Base-by-base conservation (phyloP, 2,888 invertebrate species). In the Pelosia muscerda region DNA sequence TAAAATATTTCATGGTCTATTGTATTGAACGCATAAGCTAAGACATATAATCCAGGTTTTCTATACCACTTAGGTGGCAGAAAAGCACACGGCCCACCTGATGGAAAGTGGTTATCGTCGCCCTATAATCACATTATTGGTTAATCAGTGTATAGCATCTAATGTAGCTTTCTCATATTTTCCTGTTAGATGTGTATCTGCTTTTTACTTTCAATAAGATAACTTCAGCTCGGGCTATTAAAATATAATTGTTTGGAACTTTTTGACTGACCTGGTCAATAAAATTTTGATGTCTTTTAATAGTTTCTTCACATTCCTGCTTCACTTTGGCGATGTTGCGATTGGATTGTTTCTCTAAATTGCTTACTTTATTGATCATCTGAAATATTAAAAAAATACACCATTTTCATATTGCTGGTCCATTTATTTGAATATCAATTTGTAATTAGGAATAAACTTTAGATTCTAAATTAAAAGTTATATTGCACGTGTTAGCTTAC, bases 231-330 rank as follows among this genome's bases (percentile, higher is more conserved):
- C 0, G 15, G 42, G 42, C 6, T 19, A 42, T 42, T 19, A 19
- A 42, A 42, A 42, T 38, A 19, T 3, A 42, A 15, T 19, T 19
- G 5, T 42, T 19, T 19, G 42, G 42, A 49, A 2, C 9, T 49
- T n/a, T 19, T 42, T 6, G 19, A 61, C 60, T 31, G 19, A 70
- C 96, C 93, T 97, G 97, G 84, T 98, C 98, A 61, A 98, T 97
- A 77, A 98, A 98, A 72, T 96, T 97, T 85, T 98, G 98, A 85
- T 98, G 98, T 19, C 98, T 95, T 75, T 96, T 96, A 26, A 98
- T 96, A 1, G 97, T 95, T 6, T 94, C 95, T 81, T 98, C 97
- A 81, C 97, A 97, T 78, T 98, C 97, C 28, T 96, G 91, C 62
- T 95, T 95, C 70, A 93, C 92, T 73, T 90, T 93, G 0, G 86